Evolutionary conservation across 2,113 vertebrate species (phyloP).

Genomic region (Dendropsophus ebraccatus): DNA sequence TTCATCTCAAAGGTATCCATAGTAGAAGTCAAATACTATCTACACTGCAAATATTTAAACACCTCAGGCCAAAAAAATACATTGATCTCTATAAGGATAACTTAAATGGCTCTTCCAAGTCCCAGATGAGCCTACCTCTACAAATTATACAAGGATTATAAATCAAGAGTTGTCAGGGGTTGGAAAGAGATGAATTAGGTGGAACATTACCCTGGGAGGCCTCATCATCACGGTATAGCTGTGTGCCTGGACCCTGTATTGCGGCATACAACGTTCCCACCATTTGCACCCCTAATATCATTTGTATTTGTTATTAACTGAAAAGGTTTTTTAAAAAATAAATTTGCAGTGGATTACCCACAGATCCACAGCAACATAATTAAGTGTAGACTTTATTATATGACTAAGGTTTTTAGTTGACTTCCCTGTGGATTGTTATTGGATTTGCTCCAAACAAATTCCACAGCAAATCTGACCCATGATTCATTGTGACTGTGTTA

Average conservation of each 20-base stretch:
- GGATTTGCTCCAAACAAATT: no score
- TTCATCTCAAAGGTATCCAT: not conserved
- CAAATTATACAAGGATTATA: not conserved
- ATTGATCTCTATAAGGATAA: conserved; percentile 1
- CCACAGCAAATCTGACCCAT: no score
- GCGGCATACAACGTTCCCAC: not conserved
- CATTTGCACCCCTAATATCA: no score
- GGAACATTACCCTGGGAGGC: not conserved
- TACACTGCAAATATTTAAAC: not conserved
- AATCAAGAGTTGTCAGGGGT: not conserved
- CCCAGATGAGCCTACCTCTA: not conserved
- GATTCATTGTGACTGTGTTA: no score
- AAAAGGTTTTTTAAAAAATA: no score
- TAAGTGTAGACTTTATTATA: no score
- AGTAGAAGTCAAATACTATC: not conserved
- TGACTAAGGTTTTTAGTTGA: no score
- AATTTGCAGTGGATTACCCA: no score
- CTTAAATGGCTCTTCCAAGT: not conserved
- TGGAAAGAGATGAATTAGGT: not conserved
- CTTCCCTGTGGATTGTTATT: no score
- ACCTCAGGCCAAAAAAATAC: not conserved
- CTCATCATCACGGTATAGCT: not conserved
- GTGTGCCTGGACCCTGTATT: not conserved
- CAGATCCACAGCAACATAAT: no score
- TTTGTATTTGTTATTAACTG: no score